Evolutionary conservation across 2,888 invertebrate genomes (phyloP).

Genomic region (Steromphala cineraria): DNA sequence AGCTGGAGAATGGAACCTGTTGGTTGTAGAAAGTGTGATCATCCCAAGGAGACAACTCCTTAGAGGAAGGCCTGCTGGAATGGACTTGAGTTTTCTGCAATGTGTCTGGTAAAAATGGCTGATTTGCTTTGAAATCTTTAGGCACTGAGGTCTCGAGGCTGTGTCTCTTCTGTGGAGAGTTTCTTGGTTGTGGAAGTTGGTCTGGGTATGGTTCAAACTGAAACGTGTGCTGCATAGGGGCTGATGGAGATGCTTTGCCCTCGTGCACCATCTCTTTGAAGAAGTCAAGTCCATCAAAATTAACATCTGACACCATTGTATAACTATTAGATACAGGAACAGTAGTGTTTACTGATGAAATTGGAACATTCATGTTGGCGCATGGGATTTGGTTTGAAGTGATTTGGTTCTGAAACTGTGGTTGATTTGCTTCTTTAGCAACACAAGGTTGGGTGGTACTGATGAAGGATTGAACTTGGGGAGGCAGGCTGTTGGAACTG

Average conservation of each 20-base stretch:
- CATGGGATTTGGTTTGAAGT: background rate
- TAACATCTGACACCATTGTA: background rate
- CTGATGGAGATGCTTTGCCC: background rate
- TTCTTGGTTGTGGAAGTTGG: background rate
- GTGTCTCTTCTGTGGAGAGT: background rate
- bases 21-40: background rate
- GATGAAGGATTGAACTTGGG: background rate
- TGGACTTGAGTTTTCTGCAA: background rate
- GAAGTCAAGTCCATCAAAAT: background rate
- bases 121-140: background rate
- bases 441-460: background rate
- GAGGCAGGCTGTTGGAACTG: background rate
- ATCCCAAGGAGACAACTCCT: background rate
- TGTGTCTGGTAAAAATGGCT: background rate
- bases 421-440: background rate
- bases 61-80: background rate
- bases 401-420: no score
- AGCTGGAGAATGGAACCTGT: background rate
- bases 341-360: background rate
- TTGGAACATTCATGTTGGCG: background rate
- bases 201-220: conserved; percentile 10
- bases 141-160: background rate
- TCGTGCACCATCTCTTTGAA: background rate
- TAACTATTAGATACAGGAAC: background rate
- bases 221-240: background rate